Evolutionary conservation across 2,797 vertebrate species (phyloP).

Genomic region (Orestias chungarensis): DNA sequence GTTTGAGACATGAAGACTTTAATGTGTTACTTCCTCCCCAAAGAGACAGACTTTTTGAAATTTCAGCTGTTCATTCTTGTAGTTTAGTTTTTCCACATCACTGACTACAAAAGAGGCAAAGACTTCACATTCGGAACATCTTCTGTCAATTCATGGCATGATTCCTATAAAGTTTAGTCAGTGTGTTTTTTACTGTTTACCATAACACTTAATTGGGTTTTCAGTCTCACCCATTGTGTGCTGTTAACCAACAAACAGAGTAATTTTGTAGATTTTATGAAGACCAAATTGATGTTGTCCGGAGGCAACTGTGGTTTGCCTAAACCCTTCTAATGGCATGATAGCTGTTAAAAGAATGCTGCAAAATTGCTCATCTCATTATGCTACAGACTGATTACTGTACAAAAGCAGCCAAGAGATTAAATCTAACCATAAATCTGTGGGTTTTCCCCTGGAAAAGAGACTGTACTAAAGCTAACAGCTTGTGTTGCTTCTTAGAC

Average conservation of each 20-base stretch:
- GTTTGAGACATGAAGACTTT: not conserved
- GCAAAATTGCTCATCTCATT: conserved; percentile 41
- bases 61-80: not conserved
- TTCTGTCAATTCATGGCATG: conserved; percentile 16
- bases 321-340: conserved; percentile 42
- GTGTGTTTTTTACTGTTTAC: conserved; percentile 36
- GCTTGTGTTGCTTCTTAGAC: conserved; percentile 38
- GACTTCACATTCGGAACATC: conserved; percentile 2
- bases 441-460: conserved; percentile 36
- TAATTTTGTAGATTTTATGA: conserved; percentile 66
- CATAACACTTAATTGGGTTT: conserved; percentile 23
- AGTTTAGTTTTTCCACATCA: not conserved
- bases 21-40: not conserved
- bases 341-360: conserved; percentile 48
- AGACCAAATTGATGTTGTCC: conserved; percentile 65
- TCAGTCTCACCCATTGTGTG: conserved; percentile 38
- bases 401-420: conserved; percentile 44
- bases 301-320: conserved; percentile 49
- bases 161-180: conserved; percentile 28
- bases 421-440: conserved; percentile 53
- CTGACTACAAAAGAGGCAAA: not conserved
- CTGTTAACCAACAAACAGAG: conserved; percentile 49
- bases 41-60: not conserved
- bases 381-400: conserved; percentile 43
- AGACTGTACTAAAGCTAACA: conserved; percentile 36